Base-by-base conservation (phyloP, 2,797 vertebrate genomes). In the Notoglanidium macrostoma region DNA sequence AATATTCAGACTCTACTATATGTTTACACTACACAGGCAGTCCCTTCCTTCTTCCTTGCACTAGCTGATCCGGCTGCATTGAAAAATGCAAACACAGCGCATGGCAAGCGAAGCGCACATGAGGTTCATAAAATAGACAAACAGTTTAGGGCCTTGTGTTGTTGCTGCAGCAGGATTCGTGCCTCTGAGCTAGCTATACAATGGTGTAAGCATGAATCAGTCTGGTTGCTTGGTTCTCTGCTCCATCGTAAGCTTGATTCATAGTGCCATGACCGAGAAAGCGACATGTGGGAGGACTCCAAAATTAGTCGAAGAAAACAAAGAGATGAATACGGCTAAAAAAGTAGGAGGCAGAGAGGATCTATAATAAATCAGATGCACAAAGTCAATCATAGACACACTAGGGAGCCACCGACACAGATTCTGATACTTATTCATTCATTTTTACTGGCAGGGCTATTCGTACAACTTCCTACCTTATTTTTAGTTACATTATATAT, bases 301-400 rank as follows among this genome's bases (percentile, higher is more conserved):
- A 87, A 80, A 92, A 85, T 90, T 90, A 91, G 91, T 77, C 73
- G 87, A 86, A 87, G 73, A 85, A 87, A 84, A 87, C 88, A 86
- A 89, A 80, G 80, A 86, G 72, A 90, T 87, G 77, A 89, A 91
- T 88, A 86, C 1, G 1, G 57, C 57, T 81, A 29, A 76, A 59
- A 26, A 61, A 44, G 78, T 23, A 44, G 78, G 78, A 61, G 35
- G 26, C 21, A 46, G 57, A 81, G 32, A 26, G 11, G 35, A 57
- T 14, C 57, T 79, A 61, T 80, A 23, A 61, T 81, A 26, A 81
- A 63, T 61, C 57, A 23, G 19, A 79, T 59, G 19, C 19, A 26
- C 19, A 17, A 12, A 44, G 55, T 21, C 57, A 15, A 61, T 80
- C 57, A 15, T 4, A 40, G 76, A 57, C 54, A 23, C 54, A 40